phyloP scores from a whole-genome alignment of 2,797 vertebrate genomes.

The Hapalemur alaotrensis region DNA sequence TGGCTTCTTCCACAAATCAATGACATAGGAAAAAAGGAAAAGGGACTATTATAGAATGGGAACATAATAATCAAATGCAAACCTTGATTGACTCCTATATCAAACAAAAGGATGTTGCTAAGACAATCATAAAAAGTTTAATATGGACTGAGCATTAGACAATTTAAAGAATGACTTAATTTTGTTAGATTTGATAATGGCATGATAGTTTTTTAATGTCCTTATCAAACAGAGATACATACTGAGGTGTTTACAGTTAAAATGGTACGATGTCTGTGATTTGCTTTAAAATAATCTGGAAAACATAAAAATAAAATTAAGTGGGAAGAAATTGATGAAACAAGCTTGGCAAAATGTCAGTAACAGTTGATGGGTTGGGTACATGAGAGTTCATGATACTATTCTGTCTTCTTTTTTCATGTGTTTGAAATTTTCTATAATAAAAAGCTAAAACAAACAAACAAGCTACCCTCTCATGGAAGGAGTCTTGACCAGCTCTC shows the following conservation, averaged over 20 bases:
- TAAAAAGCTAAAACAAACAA: neutral
- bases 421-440: constrained; percentile 16
- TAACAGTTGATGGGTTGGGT: neutral
- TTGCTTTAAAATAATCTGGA: constrained; percentile 67
- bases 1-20: neutral
- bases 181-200: constrained; percentile 33
- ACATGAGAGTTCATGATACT: neutral
- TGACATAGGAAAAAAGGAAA: neutral
- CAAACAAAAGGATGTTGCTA: constrained; percentile 19
- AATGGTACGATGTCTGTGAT: neutral
- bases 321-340: constrained; percentile 4
- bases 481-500: neutral
- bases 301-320: constrained; percentile 64
- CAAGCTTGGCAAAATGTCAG: neutral
- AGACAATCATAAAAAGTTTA: neutral
- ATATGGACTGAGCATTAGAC: neutral
- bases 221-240: constrained; percentile 45
- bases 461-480: neutral
- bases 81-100: neutral
- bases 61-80: neutral
- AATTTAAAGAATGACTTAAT: constrained; percentile 35
- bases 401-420: neutral
- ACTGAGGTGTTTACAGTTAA: constrained; percentile 47
- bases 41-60: neutral
- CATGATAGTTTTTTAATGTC: neutral